Evolutionary conservation across 2,888 invertebrate species (phyloP).

Genomic region (Villa cingulata): DNA sequence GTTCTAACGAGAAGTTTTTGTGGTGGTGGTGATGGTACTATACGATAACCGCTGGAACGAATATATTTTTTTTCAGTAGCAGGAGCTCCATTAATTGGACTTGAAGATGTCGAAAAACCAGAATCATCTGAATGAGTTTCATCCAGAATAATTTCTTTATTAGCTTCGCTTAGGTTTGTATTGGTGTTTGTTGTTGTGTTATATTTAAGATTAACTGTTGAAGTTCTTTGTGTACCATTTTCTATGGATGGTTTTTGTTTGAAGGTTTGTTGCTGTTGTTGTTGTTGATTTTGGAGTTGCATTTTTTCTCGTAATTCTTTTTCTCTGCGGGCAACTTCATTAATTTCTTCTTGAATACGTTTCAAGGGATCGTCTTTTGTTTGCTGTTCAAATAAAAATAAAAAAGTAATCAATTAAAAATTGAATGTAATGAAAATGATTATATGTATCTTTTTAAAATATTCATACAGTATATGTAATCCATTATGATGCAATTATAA

Average conservation of each 20-base stretch:
- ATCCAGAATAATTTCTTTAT: constrained; percentile 27
- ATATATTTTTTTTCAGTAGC: constrained; percentile 27
- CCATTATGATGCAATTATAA: no score
- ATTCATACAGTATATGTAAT: no score
- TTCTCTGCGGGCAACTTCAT: constrained; percentile 72
- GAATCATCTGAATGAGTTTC: constrained; percentile 34
- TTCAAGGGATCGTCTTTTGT: constrained; percentile 55
- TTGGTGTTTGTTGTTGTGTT: neutral
- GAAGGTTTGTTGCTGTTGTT: constrained; percentile 6
- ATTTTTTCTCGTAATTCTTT: constrained; percentile 52
- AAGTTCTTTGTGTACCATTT: neutral
- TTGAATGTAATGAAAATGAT: no score
- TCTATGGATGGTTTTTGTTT: neutral
- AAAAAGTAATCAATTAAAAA: neutral
- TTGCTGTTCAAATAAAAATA: constrained; percentile 40
- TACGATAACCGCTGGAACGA: constrained; percentile 29
- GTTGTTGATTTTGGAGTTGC: constrained; percentile 25
- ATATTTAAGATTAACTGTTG: neutral
- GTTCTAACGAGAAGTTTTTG: constrained; percentile 30
- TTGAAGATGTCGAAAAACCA: constrained; percentile 34
- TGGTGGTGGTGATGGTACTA: constrained; percentile 33
- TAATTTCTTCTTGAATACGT: constrained; percentile 80
- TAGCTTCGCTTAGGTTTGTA: neutral
- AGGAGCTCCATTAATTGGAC: constrained; percentile 24
- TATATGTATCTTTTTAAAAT: no score